Evolutionary conservation across 2,888 invertebrate genomes (phyloP), one percentile per base, ranked within the genome.

Genomic region (Taphrorychus bicolor): DNA sequence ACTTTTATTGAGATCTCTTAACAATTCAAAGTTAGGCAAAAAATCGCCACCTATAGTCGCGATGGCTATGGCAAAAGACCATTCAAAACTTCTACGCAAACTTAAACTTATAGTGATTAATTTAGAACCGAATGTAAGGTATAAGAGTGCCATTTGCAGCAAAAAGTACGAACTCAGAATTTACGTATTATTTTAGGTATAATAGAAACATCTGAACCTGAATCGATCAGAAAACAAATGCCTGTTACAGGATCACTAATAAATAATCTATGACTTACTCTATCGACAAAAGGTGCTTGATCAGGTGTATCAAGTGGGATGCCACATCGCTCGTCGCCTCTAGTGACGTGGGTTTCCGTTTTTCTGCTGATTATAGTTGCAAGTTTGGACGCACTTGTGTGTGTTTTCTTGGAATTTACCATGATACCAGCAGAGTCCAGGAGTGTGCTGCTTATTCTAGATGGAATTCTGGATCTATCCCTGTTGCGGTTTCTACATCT

Each of bases 31-130:
- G 3, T 53, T 5, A 5, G 3, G 11, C 9, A 54, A n/a, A 5
- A 54, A 54, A 24, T 54, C 54, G 1, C 14, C 54, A 5, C 54
- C 54, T 5, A 54, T 24, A 2, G 3, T 54, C 2, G 54, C 54
- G 2, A 0, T 1, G 4, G 54, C 22, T 2, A 22, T 23, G 9
- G 3, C 16, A 3, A 3, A 22, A 24, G 2, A 24, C 24, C 54
- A 54, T 4, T 21, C 23, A 22, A 53, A 53, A 11, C 3, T 23
- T 21, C 53, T 21, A 22, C 17, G 17, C 9, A 53, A 22, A 24
- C 53, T 14, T 23, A 53, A 23, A 23, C 53, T 53, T 5, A 53
- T 17, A 5, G 22, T 22, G 5, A 53, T 4, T 4, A 9, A 22
- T 14, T 5, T 53, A 4, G 18, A 5, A 51, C 57, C 57, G 17